Percentiles rank a stretch among this genome's conserved stretches.
Evolutionary conservation across 2,888 invertebrate genomes (phyloP).

Genomic region (Diadegma fenestrale): DNA sequence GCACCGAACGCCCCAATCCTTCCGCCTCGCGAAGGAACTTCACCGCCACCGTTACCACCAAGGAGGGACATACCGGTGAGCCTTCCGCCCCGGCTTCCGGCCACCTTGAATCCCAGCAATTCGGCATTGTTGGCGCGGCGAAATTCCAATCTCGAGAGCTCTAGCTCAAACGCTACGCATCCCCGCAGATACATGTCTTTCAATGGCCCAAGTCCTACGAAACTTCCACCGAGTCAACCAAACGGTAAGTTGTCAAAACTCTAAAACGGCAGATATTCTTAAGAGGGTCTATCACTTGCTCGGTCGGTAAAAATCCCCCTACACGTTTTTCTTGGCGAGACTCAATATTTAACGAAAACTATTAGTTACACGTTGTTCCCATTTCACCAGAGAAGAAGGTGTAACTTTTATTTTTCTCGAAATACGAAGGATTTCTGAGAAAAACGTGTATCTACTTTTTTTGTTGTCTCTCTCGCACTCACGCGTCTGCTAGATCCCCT

Average conservation of each 20-base stretch:
- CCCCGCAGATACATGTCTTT: conserved; percentile 83
- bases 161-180: conserved; percentile 73
- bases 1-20: conserved; percentile 90
- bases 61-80: conserved; percentile 82
- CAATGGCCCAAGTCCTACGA: conserved; percentile 83
- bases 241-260: conserved; percentile 77
- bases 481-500: too few relatives aligned
- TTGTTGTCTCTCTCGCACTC: too few relatives aligned
- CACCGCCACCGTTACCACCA: conserved; percentile 89
- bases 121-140: conserved; percentile 82
- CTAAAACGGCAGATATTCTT: too few relatives aligned
- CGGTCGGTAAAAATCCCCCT: too few relatives aligned
- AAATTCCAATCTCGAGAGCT: conserved; percentile 82
- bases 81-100: conserved; percentile 80
- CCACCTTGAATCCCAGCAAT: conserved; percentile 79
- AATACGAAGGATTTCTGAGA: too few relatives aligned
- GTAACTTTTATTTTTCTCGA: too few relatives aligned
- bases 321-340: too few relatives aligned
- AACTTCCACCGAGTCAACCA: conserved; percentile 81
- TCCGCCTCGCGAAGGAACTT: conserved; percentile 89
- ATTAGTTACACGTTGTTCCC: too few relatives aligned
- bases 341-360: too few relatives aligned
- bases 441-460: too few relatives aligned
- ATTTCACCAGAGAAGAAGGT: too few relatives aligned
- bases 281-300: too few relatives aligned